Evolutionary conservation across 2,888 invertebrate species (phyloP), one percentile per base, ranked within the genome.

Genomic region (Cryptus viduatorius): DNA sequence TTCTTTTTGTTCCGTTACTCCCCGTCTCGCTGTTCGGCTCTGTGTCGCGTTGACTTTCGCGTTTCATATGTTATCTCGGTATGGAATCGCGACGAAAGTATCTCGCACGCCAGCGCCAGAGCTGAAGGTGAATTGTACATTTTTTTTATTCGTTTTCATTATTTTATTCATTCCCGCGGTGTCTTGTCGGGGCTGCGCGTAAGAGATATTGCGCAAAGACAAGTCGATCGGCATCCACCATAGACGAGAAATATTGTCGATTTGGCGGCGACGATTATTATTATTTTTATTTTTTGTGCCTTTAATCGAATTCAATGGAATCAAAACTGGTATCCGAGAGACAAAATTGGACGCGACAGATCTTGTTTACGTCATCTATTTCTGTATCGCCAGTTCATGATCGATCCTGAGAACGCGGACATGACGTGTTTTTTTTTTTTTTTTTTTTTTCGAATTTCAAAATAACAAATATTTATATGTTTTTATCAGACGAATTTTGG

Each of bases 1-100:
- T 77, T 68, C 24, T 59, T 53, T 76, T 42, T 56, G 37, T 56
- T 19, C 50, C 42, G 29, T 76, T 65, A 29, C 77, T 56, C 67
- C n/a, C 16, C 29, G 56, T 67, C 10, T 31, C 69, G 8, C 67
- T 37, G 7, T 37, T 37, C 69, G 19, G 12, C 59, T 59, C 59
- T 19, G 53, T 19, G 37, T 16, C n/a, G 46, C 37, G n/a, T 64
- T 50, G 7, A 24, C 56, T 44, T 53, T 53, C 37, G 44, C 44
- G 19, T 77, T 59, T 48, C 44, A 16, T 68, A 19, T 16, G 16
- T 76, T 65, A 76, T 50, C 48, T 42, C 24, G 61, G 44, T 68
- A 69, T 19, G 61, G 69, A 69, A 46, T 48, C 69, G 16, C 46
- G 61, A 48, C 16, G 19, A 69, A 69, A 78, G 42, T 37, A 69